A percentile compares a stretch with the other conserved stretches of the same genome.
Evolutionary conservation across 2,797 vertebrate genomes (phyloP).

Genomic region (Mus caroli): DNA sequence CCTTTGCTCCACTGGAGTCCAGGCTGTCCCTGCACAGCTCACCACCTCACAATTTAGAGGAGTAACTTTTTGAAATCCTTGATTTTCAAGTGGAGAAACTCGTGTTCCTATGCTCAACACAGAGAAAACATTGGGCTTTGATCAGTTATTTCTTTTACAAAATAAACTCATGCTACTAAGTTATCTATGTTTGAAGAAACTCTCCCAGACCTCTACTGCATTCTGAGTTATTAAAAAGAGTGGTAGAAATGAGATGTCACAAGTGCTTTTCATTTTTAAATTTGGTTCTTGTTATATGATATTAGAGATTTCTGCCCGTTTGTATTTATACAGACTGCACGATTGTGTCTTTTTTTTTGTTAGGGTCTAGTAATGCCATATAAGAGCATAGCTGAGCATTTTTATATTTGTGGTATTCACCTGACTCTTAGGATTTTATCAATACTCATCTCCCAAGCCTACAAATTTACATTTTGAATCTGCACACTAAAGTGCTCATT

Average conservation of each 20-base stretch:
- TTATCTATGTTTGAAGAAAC: slow-evolving; percentile 44
- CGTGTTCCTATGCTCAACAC: not conserved
- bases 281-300: not conserved
- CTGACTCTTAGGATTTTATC: slow-evolving; percentile 49
- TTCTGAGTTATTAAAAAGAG: not conserved
- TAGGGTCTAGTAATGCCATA: not conserved
- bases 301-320: slow-evolving; percentile 47
- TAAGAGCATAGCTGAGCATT: slow-evolving; percentile 4
- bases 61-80: slow-evolving; percentile 15
- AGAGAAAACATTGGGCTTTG: slow-evolving; percentile 14
- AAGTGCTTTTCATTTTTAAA: slow-evolving; percentile 63
- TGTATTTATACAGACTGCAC: not conserved
- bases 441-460: slow-evolving; percentile 53
- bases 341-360: slow-evolving; percentile 54
- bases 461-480: slow-evolving; percentile 53
- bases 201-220: not conserved
- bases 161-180: not conserved
- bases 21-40: no score
- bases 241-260: not conserved
- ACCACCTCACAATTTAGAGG: not conserved
- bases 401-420: slow-evolving; percentile 46
- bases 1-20: no score
- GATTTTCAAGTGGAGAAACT: not conserved
- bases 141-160: not conserved
- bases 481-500: slow-evolving; percentile 44